Evolutionary conservation across 2,113 vertebrate species (phyloP).

Genomic region (Urocynchramus pylzowi): DNA sequence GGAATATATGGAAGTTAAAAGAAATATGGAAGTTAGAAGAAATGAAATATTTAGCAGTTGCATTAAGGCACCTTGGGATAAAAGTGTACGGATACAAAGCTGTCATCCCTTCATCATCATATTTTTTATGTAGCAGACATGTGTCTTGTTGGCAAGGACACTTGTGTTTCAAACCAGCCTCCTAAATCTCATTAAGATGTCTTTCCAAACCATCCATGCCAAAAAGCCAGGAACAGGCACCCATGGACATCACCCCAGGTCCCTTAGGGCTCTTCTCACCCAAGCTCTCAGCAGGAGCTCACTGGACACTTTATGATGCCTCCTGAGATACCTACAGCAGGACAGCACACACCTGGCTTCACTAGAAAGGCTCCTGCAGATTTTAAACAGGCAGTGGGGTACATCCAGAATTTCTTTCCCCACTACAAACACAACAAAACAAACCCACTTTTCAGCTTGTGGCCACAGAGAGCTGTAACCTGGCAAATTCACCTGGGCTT

Average conservation of each 20-base stretch:
- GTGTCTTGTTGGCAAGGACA: constrained; percentile 70
- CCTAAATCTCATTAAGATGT: constrained; percentile 36
- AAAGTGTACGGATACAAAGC: constrained; percentile 54
- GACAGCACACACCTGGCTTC: background rate
- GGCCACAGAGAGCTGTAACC: background rate
- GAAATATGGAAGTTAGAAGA: constrained; percentile 12
- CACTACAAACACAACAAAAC: background rate
- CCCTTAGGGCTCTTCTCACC: background rate
- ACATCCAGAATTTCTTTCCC: background rate
- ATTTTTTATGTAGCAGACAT: constrained; percentile 59
- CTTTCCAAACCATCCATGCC: background rate
- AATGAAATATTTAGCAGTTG: constrained; percentile 62
- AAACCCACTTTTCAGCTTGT: background rate
- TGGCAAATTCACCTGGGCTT: background rate
- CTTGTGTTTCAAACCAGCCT: constrained; percentile 44
- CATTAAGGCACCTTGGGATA: constrained; percentile 69
- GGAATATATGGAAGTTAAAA: background rate
- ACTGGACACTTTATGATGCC: background rate
- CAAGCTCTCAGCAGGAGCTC: background rate
- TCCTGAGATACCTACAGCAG: background rate
- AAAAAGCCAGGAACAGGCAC: background rate
- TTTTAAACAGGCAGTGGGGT: background rate
- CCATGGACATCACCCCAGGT: background rate
- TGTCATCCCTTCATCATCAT: constrained; percentile 62
- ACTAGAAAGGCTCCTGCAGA: background rate